Evolutionary conservation across 1,140 invertebrate genomes (phyloP).

Genomic region (Micrasema minimum): DNA sequence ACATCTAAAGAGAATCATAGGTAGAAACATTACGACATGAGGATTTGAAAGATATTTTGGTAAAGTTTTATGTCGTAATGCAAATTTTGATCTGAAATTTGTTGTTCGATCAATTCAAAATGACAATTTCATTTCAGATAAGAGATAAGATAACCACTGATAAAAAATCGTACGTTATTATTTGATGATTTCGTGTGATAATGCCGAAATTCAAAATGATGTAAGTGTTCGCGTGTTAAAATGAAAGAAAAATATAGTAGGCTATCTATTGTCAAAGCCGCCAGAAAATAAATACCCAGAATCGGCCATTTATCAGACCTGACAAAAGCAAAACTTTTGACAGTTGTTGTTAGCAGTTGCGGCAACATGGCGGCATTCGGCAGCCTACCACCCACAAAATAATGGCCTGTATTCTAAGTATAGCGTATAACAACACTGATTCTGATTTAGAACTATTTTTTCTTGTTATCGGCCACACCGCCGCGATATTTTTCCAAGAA

Average conservation of each 20-base stretch:
- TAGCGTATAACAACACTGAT: conserved; percentile 5
- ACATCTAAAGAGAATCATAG: neutral
- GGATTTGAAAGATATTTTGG: neutral
- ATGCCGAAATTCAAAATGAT: neutral
- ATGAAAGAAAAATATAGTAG: neutral
- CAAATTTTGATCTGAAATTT: too few species aligned
- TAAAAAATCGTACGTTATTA: neutral
- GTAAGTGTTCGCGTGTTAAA: neutral
- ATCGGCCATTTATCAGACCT: conserved; percentile 10
- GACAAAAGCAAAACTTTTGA: conserved; percentile 19
- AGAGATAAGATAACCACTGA: neutral
- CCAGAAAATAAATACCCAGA: conserved; percentile 1
- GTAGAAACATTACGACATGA: neutral
- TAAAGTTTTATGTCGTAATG: neutral
- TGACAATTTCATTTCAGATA: too few species aligned
- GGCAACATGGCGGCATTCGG: neutral
- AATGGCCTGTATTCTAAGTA: neutral
- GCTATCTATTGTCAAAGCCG: neutral
- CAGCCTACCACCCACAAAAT: neutral
- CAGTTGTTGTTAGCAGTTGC: neutral
- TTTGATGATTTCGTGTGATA: too few species aligned
- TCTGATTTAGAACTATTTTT: neutral
- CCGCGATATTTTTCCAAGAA: conserved; percentile 26
- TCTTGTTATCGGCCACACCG: conserved; percentile 22
- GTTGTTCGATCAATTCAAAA: too few species aligned